These are phyloP conservation scores for Tragelaphus imberbis DNA, from an alignment of 2,113 vertebrate genomes.

Conservation along the genomic window DNA sequence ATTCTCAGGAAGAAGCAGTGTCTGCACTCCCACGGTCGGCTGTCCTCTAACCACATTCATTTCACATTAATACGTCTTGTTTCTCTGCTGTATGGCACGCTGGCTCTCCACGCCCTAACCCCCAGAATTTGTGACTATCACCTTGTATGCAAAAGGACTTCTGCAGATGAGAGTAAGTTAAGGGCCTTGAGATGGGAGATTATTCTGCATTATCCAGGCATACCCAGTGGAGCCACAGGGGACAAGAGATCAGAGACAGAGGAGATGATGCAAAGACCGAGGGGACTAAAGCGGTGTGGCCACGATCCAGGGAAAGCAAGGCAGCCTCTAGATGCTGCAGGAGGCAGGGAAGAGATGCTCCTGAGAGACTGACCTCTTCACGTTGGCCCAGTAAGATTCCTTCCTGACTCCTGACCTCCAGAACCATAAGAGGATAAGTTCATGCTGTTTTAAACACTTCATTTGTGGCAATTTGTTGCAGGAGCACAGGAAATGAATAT, in stretches of 20 bases:
- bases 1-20: not conserved
- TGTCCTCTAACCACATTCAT: too few relatives aligned
- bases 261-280: not conserved
- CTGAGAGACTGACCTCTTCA: not conserved
- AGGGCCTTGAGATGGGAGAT: not conserved
- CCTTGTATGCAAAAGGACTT: not conserved
- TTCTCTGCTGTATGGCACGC: not conserved
- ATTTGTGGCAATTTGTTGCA: not conserved
- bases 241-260: not conserved
- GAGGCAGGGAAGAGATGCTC: too few relatives aligned
- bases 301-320: too few relatives aligned
- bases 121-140: not conserved
- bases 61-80: accelerated
- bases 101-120: accelerated
- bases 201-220: not conserved
- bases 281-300: not conserved
- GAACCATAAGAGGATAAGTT: not conserved
- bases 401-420: not conserved
- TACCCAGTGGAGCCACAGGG: not conserved
- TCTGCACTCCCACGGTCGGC: not conserved
- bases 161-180: not conserved
- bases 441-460: not conserved
- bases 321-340: not conserved
- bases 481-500: not conserved
- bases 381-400: not conserved